A percentile compares a stretch with the other conserved stretches of the same genome.
Conservation (phyloP, 1,140 invertebrate genomes). For the Paramacrobiotus metropolitanus region DNA sequence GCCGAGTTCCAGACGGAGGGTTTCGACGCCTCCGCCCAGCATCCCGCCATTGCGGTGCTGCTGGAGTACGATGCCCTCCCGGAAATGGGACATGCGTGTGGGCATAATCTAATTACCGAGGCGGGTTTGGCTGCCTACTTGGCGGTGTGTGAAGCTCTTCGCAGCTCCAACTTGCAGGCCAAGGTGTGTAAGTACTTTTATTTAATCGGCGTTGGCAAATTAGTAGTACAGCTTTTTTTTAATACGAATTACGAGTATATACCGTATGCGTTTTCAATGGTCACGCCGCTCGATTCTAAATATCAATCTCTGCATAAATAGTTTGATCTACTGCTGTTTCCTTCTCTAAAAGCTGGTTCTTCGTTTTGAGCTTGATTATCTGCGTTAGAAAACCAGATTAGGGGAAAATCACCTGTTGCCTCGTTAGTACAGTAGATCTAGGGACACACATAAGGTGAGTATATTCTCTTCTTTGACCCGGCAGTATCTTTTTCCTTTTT, state of each 20-base stretch:
- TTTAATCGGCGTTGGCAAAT: too few species aligned
- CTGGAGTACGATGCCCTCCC: conserved; percentile 27
- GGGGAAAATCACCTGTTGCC: too few species aligned
- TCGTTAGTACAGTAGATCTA: too few species aligned
- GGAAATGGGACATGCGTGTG: conserved; percentile 25
- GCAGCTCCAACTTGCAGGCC: too few species aligned
- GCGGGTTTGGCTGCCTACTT: conserved; percentile 20
- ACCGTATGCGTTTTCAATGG: neutral
- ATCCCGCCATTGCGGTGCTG: conserved; percentile 17
- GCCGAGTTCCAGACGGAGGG: neutral
- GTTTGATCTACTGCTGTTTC: too few species aligned
- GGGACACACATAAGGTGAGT: too few species aligned
- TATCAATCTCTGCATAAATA: neutral
- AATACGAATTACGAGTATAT: conserved; percentile 12
- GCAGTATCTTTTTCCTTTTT: too few species aligned
- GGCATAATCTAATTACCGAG: conserved; percentile 26
- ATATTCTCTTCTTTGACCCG: too few species aligned
- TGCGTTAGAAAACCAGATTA: too few species aligned
- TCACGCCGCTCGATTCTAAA: neutral
- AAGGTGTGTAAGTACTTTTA: conserved; percentile 4
- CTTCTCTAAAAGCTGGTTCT: too few species aligned
- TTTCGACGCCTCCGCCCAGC: neutral
- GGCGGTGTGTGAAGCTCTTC: conserved; percentile 19
- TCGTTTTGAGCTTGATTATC: too few species aligned
- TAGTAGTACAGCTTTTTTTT: too few species aligned